Percentiles rank a stretch among this genome's conserved stretches.
These are phyloP conservation scores for Cossypha niveicapilla DNA, from an alignment of 2,797 vertebrate species.

Conservation along the genomic window DNA sequence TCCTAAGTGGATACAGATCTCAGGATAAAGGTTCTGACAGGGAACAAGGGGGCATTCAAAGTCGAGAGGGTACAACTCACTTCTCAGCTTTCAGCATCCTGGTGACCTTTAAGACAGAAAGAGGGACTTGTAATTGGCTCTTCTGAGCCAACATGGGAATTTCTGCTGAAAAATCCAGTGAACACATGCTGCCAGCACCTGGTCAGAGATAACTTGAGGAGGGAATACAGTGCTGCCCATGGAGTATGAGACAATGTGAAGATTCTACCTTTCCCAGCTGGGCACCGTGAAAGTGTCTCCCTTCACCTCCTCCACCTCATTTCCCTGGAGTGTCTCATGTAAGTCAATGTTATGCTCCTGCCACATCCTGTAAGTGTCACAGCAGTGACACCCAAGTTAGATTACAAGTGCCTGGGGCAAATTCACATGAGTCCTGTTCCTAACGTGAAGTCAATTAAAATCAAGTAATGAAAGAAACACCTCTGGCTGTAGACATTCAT, in stretches of 20 bases:
- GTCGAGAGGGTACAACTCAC: accelerated
- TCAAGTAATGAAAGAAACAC: neutral
- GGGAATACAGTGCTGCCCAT: neutral
- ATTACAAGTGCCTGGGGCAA: neutral
- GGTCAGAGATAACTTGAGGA: neutral
- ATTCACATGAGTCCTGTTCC: neutral
- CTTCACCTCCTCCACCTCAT: neutral
- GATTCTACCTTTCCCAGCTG: neutral
- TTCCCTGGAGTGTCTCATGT: neutral
- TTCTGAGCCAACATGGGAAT: neutral
- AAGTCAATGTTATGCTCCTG: neutral
- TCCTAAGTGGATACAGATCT: neutral
- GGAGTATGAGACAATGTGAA: neutral
- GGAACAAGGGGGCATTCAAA: neutral
- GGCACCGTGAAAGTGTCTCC: neutral
- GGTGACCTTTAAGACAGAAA: neutral
- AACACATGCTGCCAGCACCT: neutral
- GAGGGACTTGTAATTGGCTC: neutral
- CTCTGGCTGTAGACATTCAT: neutral
- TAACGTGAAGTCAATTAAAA: constrained; percentile 36
- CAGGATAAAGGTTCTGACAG: neutral
- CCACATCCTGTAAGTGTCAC: neutral
- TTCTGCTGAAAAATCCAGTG: neutral
- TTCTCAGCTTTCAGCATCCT: neutral
- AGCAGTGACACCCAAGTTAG: neutral